Evolutionary conservation across 1,140 invertebrate genomes (phyloP).

Genomic region (Listronotus oregonensis): DNA sequence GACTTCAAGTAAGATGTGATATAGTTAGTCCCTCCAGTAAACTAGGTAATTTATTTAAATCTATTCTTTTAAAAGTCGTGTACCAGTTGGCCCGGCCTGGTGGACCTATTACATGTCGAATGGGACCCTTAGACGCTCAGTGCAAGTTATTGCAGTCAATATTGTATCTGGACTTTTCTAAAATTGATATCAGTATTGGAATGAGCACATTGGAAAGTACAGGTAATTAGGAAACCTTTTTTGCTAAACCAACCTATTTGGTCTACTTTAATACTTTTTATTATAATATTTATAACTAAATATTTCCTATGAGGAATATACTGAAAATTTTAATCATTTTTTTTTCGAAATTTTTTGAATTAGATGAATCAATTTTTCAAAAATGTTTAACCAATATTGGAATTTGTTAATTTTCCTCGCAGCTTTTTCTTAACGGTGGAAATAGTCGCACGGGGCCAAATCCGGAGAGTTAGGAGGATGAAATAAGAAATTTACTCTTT

Average conservation of each 20-base stretch:
- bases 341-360: no score
- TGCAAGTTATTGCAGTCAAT: slow-evolving; percentile 73
- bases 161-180: slow-evolving; percentile 68
- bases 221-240: slow-evolving; percentile 60
- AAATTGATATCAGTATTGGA: slow-evolving; percentile 72
- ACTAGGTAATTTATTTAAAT: slow-evolving; percentile 68
- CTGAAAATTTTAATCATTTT: no score
- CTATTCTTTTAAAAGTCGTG: slow-evolving; percentile 71
- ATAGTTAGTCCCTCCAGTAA: slow-evolving; percentile 62
- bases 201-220: slow-evolving; percentile 78
- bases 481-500: no score
- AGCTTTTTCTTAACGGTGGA: no score
- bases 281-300: no score
- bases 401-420: no score
- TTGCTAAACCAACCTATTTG: no score
- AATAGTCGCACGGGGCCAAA: no score
- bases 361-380: no score
- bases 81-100: slow-evolving; percentile 72
- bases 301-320: no score
- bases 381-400: no score
- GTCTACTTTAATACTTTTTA: not conserved
- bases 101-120: slow-evolving; percentile 70
- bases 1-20: slow-evolving; percentile 73
- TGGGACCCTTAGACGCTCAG: slow-evolving; percentile 83
- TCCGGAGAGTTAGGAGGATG: no score